phyloP scores from a whole-genome alignment of 2,797 vertebrate species.

The Silurus lanzhouensis region DNA sequence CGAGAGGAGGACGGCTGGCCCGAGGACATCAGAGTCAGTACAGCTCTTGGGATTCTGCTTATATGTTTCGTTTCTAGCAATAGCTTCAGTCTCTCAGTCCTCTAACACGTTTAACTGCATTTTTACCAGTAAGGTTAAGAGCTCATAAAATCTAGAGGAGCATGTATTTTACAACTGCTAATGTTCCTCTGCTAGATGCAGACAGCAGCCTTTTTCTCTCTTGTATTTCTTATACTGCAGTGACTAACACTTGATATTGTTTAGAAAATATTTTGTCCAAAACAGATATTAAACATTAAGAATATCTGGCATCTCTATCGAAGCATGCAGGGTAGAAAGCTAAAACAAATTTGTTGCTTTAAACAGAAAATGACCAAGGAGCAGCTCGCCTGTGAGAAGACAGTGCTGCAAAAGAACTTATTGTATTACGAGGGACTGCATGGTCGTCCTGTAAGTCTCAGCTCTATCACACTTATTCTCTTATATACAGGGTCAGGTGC shows the following conservation, averaged over 20 bases:
- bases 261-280: not conserved
- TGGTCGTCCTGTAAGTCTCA: constrained; percentile 84
- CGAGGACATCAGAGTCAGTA: constrained; percentile 88
- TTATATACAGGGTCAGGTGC: not conserved
- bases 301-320: not conserved
- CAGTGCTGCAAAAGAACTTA: constrained; percentile 92
- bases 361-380: constrained; percentile 96
- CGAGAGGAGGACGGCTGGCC: constrained; percentile 89
- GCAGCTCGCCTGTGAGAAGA: constrained; percentile 92
- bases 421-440: constrained; percentile 95
- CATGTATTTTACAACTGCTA: not conserved
- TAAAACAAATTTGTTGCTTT: constrained; percentile 28
- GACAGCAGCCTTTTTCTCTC: not conserved
- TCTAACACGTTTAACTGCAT: not conserved
- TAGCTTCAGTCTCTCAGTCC: not conserved
- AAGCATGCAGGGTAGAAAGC: too few species aligned
- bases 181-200: not conserved
- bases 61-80: not conserved
- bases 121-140: not conserved
- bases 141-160: not conserved
- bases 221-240: not conserved
- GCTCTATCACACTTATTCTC: not conserved
- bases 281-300: not conserved
- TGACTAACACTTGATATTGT: not conserved
- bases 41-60: not conserved